Conservation (phyloP, 2,797 vertebrate genomes). For the Eupleurogrammus muticus region DNA sequence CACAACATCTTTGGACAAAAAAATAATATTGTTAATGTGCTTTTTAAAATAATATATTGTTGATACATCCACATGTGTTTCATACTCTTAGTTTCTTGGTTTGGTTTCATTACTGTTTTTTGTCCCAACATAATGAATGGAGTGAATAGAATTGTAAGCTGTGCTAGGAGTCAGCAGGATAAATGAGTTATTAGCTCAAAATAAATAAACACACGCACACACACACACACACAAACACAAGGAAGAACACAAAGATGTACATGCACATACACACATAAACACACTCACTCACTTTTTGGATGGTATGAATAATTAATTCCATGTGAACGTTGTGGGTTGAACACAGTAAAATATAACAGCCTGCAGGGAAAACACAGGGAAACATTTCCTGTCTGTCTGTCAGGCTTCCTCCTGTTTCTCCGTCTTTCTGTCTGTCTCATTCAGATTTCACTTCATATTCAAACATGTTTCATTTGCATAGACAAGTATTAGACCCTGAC, state of each 20-base stretch:
- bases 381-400: slow-evolving; percentile 55
- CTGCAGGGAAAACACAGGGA: slow-evolving; percentile 62
- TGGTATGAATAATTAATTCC: slow-evolving; percentile 72
- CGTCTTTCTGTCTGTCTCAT: background rate
- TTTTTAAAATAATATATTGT: too few relatives aligned
- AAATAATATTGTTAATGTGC: too few relatives aligned
- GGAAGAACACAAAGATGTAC: background rate
- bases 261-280: background rate
- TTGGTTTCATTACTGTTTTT: slow-evolving; percentile 25
- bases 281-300: slow-evolving; percentile 29
- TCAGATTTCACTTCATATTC: slow-evolving; percentile 20
- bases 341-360: slow-evolving; percentile 70
- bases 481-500: slow-evolving; percentile 21
- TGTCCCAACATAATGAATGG: slow-evolving; percentile 10
- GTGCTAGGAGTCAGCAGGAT: slow-evolving; percentile 15
- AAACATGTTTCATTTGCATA: slow-evolving; percentile 40
- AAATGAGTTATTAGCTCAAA: slow-evolving; percentile 37
- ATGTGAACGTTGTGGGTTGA: slow-evolving; percentile 72
- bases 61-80: background rate
- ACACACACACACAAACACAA: slow-evolving; percentile 23
- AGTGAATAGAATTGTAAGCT: background rate
- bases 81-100: background rate
- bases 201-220: slow-evolving; percentile 5
- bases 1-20: too few relatives aligned
- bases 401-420: slow-evolving; percentile 22